Percentiles rank a stretch among this genome's conserved stretches.
phyloP scores from a whole-genome alignment of 2,113 vertebrate genomes.

The Eublepharis macularius region DNA sequence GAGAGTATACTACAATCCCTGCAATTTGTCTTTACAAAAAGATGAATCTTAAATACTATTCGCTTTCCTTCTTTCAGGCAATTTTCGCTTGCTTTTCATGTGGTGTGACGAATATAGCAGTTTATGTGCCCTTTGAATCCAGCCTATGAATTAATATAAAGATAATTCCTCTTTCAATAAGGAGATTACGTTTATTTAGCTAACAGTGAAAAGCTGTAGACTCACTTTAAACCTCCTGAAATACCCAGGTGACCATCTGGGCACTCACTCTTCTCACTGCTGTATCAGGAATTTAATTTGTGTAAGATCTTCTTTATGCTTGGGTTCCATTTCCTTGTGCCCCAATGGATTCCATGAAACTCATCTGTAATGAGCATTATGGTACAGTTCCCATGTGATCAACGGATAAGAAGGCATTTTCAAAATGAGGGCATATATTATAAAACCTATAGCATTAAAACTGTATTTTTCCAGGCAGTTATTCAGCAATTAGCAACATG shows the following conservation, averaged over 20 bases:
- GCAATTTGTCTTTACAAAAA: neutral
- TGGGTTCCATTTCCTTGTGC: neutral
- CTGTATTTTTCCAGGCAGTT: neutral
- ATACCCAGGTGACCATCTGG: neutral
- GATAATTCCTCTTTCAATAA: neutral
- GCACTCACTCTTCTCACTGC: accelerated
- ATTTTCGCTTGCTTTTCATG: accelerated
- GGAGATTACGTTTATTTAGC: slow-evolving; percentile 17
- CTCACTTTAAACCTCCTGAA: neutral
- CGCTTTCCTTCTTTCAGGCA: neutral
- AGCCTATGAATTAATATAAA: neutral
- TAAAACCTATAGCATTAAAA: neutral
- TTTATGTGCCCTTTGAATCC: slow-evolving; percentile 15
- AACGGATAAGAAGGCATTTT: neutral
- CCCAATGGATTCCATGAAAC: neutral
- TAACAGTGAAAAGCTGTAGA: slow-evolving; percentile 26
- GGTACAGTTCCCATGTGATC: too few species aligned
- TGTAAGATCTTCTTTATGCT: neutral
- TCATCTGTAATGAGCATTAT: neutral
- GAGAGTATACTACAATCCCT: neutral
- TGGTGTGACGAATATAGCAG: neutral
- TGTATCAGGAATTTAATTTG: neutral
- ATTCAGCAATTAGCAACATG: neutral
- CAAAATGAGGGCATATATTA: neutral
- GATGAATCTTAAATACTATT: neutral